phyloP scores from a whole-genome alignment of 2,113 vertebrate genomes.

The Neolamprologus toae region DNA sequence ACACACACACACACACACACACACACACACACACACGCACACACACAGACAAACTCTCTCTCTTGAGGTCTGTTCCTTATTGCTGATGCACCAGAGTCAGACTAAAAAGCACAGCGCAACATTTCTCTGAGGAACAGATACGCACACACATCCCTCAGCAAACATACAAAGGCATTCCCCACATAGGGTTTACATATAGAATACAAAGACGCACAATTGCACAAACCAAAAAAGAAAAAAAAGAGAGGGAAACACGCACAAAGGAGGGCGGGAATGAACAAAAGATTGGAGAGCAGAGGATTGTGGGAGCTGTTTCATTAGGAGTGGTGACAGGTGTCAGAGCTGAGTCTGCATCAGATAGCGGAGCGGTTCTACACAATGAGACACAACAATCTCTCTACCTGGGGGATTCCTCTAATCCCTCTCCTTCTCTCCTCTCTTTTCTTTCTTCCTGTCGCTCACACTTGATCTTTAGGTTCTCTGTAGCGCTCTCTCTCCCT shows the following conservation, averaged over 20 bases:
- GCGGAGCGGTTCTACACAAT: slow-evolving; percentile 38
- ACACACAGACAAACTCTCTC: background rate
- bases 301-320: slow-evolving; percentile 59
- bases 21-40: accelerated
- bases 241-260: background rate
- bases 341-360: slow-evolving; percentile 58
- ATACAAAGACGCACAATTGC: slow-evolving; percentile 8
- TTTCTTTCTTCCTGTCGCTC: background rate
- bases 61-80: background rate
- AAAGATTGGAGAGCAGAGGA: slow-evolving; percentile 41
- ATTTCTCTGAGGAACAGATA: background rate
- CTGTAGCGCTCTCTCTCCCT: background rate
- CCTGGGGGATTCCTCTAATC: slow-evolving; percentile 53
- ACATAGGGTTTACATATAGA: background rate
- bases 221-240: background rate
- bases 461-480: slow-evolving; percentile 13
- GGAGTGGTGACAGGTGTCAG: slow-evolving; percentile 56
- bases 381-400: slow-evolving; percentile 52
- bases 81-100: background rate
- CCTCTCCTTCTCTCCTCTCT: background rate
- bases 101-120: background rate
- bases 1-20: background rate
- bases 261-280: slow-evolving; percentile 15
- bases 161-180: background rate
- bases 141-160: background rate